Evolutionary conservation across 2,113 vertebrate species (phyloP).

Genomic region (Antidorcas marsupialis): DNA sequence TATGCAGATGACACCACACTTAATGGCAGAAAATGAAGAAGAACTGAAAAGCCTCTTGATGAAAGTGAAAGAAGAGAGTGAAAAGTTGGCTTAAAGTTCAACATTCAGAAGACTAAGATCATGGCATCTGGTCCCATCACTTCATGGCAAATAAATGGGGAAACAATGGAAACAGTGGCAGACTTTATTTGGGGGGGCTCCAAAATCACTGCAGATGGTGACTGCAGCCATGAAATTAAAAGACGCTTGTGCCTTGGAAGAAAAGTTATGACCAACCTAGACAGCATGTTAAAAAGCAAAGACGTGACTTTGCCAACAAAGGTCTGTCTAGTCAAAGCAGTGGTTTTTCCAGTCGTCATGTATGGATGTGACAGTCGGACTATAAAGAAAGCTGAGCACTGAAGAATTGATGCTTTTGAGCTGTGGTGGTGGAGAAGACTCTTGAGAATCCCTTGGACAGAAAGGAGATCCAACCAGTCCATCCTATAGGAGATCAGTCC

Average conservation of each 20-base stretch:
- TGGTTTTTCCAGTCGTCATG: not conserved
- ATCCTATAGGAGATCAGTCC: not conserved
- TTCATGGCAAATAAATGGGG: not conserved
- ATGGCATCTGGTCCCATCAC: not conserved
- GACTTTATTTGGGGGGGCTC: not conserved
- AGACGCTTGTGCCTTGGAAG: not conserved
- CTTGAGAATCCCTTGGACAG: not conserved
- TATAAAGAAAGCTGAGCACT: not conserved
- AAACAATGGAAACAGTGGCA: not conserved
- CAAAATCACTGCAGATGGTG: not conserved
- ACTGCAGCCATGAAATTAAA: not conserved
- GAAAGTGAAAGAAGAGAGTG: not conserved
- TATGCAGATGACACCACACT: not conserved
- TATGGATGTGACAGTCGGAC: not conserved
- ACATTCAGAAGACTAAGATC: not conserved
- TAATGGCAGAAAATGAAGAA: not conserved
- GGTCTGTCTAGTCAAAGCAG: rapidly evolving
- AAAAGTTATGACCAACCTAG: not conserved
- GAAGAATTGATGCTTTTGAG: not conserved
- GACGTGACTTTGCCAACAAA: not conserved
- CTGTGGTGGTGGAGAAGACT: not conserved
- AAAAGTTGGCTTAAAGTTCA: not conserved
- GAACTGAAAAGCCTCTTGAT: not conserved
- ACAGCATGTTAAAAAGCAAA: not conserved
- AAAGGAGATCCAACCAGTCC: not conserved